These are phyloP conservation scores for Falco punctatus DNA, from an alignment of 2,113 vertebrate species.

Conservation along the genomic window DNA sequence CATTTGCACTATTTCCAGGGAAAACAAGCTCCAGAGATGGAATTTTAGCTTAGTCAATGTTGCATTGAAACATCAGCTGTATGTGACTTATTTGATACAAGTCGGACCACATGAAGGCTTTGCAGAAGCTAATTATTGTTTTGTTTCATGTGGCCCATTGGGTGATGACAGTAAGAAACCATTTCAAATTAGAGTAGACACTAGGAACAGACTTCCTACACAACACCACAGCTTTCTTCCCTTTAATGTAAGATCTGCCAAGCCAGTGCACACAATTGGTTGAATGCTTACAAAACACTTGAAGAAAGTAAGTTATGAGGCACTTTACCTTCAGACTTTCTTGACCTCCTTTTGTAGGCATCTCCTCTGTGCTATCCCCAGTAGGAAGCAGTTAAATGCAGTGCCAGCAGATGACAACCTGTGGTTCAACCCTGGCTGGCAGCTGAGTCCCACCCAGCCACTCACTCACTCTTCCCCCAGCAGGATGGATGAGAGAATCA, in stretches of 20 bases:
- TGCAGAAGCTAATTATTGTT: background rate
- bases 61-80: background rate
- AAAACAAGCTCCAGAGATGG: background rate
- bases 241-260: background rate
- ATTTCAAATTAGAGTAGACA: background rate
- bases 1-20: background rate
- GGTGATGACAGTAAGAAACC: background rate
- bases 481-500: no score
- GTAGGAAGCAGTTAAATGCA: background rate
- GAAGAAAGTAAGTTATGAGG: fast-evolving
- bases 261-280: background rate
- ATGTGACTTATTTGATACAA: background rate
- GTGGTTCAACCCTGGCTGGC: no score
- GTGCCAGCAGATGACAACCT: conserved; percentile 52
- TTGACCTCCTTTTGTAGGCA: background rate
- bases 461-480: no score
- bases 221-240: background rate
- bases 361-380: background rate
- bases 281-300: background rate
- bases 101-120: background rate
- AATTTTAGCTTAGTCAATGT: background rate
- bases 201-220: background rate
- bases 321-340: background rate
- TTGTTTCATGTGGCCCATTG: background rate
- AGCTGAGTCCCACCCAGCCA: no score